Percentiles rank a stretch among this genome's conserved stretches.
These are phyloP conservation scores for Halcyon chelicuti DNA, from an alignment of 2,797 vertebrate species.

Conservation along the genomic window DNA sequence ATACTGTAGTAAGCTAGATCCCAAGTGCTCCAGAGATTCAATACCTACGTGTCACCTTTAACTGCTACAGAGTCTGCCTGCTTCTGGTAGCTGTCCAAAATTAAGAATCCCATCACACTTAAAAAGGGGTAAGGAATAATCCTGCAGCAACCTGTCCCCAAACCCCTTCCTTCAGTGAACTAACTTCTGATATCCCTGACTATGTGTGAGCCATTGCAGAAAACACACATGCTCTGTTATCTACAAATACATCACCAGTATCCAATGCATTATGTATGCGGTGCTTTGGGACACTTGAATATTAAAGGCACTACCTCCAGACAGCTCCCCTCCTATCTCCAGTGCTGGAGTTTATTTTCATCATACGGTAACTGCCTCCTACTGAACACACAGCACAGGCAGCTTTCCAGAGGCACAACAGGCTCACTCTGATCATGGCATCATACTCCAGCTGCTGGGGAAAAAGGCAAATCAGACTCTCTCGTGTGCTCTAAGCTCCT, in stretches of 20 bases:
- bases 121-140: neutral
- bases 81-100: neutral
- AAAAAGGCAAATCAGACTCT: neutral
- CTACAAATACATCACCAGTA: neutral
- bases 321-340: slow-evolving; percentile 6
- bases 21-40: neutral
- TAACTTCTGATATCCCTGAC: neutral
- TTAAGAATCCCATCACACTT: neutral
- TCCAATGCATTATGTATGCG: neutral
- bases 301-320: slow-evolving; percentile 50
- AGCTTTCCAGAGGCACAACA: neutral
- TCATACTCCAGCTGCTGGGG: neutral
- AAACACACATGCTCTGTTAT: neutral
- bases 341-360: slow-evolving; percentile 22
- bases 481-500: neutral
- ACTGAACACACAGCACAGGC: neutral
- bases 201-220: neutral
- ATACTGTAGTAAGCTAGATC: neutral
- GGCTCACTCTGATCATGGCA: slow-evolving; percentile 4
- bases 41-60: neutral
- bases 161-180: neutral
- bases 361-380: neutral
- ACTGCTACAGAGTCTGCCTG: neutral
- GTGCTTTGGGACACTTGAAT: slow-evolving; percentile 2
- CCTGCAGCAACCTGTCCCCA: neutral